Evolutionary conservation across 2,113 vertebrate genomes (phyloP).

Genomic region (Oryzias celebensis): DNA sequence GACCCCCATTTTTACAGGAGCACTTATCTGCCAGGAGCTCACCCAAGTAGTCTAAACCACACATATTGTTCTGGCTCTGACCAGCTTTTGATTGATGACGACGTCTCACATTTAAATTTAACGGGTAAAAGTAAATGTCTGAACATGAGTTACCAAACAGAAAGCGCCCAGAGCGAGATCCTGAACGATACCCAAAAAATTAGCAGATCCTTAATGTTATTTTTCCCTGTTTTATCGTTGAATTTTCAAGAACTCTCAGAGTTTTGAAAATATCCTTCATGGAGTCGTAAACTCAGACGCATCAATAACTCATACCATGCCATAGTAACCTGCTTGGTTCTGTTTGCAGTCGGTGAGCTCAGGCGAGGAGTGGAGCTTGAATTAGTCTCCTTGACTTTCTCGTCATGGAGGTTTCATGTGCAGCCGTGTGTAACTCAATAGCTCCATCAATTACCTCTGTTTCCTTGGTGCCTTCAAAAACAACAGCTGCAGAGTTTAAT

Average conservation of each 20-base stretch:
- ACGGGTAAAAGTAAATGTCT: background rate
- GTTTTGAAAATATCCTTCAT: too few species aligned
- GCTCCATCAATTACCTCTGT: conserved; percentile 70
- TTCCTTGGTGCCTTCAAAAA: conserved; percentile 75
- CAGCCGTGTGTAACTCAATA: conserved; percentile 60
- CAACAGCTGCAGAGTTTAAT: conserved; percentile 80
- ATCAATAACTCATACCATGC: conserved; percentile 14
- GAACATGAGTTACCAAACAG: background rate
- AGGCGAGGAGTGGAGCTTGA: conserved; percentile 36
- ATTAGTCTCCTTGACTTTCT: conserved; percentile 55
- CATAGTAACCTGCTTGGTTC: conserved; percentile 30
- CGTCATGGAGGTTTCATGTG: conserved; percentile 46
- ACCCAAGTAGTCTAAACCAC: conserved; percentile 34
- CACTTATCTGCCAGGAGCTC: conserved; percentile 45
- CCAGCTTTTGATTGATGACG: conserved; percentile 4
- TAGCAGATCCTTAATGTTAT: background rate
- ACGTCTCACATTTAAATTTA: conserved; percentile 8
- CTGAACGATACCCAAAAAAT: background rate
- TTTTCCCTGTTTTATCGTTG: background rate
- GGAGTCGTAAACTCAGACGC: too few species aligned
- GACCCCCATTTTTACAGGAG: conserved; percentile 34
- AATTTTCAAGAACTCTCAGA: background rate
- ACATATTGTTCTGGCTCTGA: conserved; percentile 4
- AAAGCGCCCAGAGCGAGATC: background rate
- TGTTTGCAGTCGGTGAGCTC: conserved; percentile 24